Base-by-base conservation (phyloP, 2,113 vertebrate genomes). In the Okapia johnstoni region DNA sequence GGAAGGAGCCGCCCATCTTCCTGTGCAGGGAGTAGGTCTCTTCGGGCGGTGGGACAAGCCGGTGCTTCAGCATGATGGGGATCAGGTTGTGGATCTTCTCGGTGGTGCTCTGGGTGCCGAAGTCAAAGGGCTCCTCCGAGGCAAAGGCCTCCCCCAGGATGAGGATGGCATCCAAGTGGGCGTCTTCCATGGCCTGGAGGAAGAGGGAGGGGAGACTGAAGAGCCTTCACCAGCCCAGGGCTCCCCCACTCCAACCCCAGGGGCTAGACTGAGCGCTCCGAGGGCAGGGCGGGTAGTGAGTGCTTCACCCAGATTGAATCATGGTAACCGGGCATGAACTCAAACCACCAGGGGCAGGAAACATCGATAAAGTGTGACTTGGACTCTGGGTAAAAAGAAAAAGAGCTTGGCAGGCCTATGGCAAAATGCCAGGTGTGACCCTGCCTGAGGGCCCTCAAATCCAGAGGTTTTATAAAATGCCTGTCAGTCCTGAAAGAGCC, bases 1-100 rank as follows among this genome's bases (percentile, higher is more conserved):
- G 99, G 98, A 99, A 99, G 8, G 99, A 99, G 88, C 99, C 99
- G 0, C 99, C 99, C 99, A 99, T 99, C 98, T 99, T 99, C 54
- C 99, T 99, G 98, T 99, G 99, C 58, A 99, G 99, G 0, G 99
- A 99, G 97, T 99, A 99, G 28, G 99, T 99, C 98, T 99, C 99
- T 98, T 99, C 99, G 0, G 99, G 99, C 0, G 99, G 99, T 2
- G 99, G 99, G 25, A 99, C 84, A 3, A 99, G 99, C 7, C 99
- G 99, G 91, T 99, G 99, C 97, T 99, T 99, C 95, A 99, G 98
- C 99, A 99, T 99, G 97, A 99, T 94, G 0, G 99, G 99, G 89
- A 99, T 99, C 96, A 99, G 99, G 98, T 99, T 99, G 93, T 99
- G 99, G 98, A 99, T 99, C 97, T 99, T 99, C 98, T 99, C 99